Evolutionary conservation across 2,113 vertebrate species (phyloP).

Genomic region (Seriola aureovittata): DNA sequence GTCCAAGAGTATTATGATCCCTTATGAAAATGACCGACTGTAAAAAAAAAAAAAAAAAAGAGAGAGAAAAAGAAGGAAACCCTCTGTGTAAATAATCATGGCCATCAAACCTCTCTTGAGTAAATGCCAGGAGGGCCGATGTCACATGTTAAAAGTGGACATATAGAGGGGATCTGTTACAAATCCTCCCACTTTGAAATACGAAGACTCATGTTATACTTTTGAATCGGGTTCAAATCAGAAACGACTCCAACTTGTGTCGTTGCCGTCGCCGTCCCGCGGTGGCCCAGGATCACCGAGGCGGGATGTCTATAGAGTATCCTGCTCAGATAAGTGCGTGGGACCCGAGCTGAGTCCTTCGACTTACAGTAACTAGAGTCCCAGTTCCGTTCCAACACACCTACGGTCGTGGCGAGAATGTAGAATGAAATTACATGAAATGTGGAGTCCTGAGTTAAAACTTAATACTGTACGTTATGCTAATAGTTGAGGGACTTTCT

Average conservation of each 20-base stretch:
- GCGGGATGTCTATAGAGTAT: constrained; percentile 53
- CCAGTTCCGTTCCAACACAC: constrained; percentile 67
- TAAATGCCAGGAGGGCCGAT: constrained; percentile 43
- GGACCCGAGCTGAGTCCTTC: constrained; percentile 48
- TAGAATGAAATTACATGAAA: constrained; percentile 26
- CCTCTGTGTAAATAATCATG: constrained; percentile 80
- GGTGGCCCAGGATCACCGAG: not conserved
- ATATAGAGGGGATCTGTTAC: constrained; percentile 54
- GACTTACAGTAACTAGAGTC: constrained; percentile 58
- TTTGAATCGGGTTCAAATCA: constrained; percentile 29
- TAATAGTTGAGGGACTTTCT: not conserved
- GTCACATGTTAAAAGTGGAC: constrained; percentile 59
- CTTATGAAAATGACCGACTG: constrained; percentile 93
- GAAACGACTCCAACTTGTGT: constrained; percentile 40
- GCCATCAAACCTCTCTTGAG: constrained; percentile 43
- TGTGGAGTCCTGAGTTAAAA: constrained; percentile 1
- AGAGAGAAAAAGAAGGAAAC: constrained; percentile 61
- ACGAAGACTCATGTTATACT: constrained; percentile 38
- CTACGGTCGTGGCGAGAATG: constrained; percentile 43
- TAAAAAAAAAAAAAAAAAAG: constrained; percentile 57
- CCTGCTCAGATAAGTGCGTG: constrained; percentile 65
- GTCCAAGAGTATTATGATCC: constrained; percentile 85
- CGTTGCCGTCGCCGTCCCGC: not conserved
- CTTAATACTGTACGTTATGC: constrained; percentile 8
- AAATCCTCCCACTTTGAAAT: constrained; percentile 64